Evolutionary conservation across 1,140 invertebrate genomes (phyloP).

Genomic region (Idris sp.): DNA sequence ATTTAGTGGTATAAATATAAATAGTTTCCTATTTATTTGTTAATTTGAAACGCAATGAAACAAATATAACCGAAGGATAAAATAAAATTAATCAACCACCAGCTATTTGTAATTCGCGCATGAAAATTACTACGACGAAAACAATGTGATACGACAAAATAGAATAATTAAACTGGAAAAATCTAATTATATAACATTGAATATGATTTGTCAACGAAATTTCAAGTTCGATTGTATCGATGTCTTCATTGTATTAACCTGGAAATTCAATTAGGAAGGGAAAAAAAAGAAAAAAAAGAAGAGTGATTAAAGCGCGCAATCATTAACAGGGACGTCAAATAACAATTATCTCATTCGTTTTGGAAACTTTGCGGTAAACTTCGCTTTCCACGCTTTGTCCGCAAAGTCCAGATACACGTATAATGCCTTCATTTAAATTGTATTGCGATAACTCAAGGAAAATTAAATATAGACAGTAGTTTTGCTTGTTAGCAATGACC

Average conservation of each 20-base stretch:
- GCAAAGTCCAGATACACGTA: constrained; percentile 56
- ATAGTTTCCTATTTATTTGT: constrained; percentile 43
- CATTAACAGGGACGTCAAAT: constrained; percentile 26
- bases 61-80: constrained; percentile 45
- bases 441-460: constrained; percentile 64
- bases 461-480: constrained; percentile 67
- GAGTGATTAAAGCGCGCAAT: not conserved
- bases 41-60: constrained; percentile 37
- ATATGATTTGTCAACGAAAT: too few relatives aligned
- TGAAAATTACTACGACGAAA: too few relatives aligned
- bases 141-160: too few relatives aligned
- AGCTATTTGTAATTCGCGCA: too few relatives aligned
- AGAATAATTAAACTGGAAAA: too few relatives aligned
- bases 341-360: constrained; percentile 40
- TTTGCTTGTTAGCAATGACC: constrained; percentile 74
- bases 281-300: not conserved
- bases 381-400: constrained; percentile 56
- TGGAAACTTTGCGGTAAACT: constrained; percentile 34
- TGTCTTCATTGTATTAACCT: too few relatives aligned
- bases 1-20: constrained; percentile 38
- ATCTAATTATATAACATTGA: too few relatives aligned
- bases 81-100: constrained; percentile 17
- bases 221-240: too few relatives aligned
- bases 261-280: not conserved
- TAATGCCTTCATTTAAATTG: constrained; percentile 62